A percentile compares a stretch with the other conserved stretches of the same genome.
phyloP scores from a whole-genome alignment of 2,113 vertebrate genomes.

The Phyllostomus hastatus region DNA sequence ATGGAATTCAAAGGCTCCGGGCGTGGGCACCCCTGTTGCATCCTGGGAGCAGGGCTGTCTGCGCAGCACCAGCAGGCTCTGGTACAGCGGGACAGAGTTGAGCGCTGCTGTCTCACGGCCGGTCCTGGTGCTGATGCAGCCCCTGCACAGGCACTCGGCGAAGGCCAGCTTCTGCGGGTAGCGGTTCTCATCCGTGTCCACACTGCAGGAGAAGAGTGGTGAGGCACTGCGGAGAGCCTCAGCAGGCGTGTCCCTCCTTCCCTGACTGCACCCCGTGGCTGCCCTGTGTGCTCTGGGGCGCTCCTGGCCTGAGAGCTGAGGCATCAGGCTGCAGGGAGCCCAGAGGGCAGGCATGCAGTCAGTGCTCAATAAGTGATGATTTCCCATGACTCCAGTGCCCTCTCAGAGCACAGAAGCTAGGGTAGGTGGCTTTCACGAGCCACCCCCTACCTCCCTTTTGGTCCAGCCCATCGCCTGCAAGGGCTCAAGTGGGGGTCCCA shows the following conservation, averaged over 20 bases:
- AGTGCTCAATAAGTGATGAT: not conserved
- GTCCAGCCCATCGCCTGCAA: not conserved
- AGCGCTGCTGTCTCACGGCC: constrained; percentile 77
- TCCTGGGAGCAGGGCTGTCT: constrained; percentile 74
- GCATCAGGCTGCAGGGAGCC: not conserved
- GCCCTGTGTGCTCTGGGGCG: rapidly evolving
- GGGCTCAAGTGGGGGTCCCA: not conserved
- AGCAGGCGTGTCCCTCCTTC: not conserved
- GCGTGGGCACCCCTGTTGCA: rapidly evolving
- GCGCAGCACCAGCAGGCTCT: constrained; percentile 84
- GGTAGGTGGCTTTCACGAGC: not conserved
- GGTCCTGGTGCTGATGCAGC: constrained; percentile 82
- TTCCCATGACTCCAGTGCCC: rapidly evolving
- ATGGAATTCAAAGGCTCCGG: constrained; percentile 69
- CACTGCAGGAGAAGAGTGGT: constrained; percentile 66
- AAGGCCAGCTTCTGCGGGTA: constrained; percentile 81
- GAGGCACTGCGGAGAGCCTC: not conserved
- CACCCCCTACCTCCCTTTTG: not conserved
- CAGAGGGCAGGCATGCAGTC: not conserved
- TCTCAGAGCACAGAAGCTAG: no score
- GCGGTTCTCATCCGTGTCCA: constrained; percentile 70
- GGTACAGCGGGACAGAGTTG: constrained; percentile 81
- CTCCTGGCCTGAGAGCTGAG: not conserved
- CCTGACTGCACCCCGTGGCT: not conserved
- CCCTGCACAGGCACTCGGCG: constrained; percentile 87